Evolutionary conservation across 1,140 invertebrate genomes (phyloP).

Genomic region (Frieseomelitta varia): DNA sequence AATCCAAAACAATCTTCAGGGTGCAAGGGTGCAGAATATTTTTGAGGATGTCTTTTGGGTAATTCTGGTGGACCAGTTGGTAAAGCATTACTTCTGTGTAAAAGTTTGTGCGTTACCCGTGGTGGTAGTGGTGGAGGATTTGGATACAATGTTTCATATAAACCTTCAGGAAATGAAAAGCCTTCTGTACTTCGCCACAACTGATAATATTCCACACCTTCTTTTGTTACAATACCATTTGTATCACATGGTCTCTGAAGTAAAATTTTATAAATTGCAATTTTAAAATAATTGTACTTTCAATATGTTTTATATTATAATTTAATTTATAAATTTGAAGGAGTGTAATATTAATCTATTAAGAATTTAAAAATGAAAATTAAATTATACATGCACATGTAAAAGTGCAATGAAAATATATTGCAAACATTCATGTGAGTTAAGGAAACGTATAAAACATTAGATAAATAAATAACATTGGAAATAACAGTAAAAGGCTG

Average conservation of each 20-base stretch:
- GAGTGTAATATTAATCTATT: slow-evolving; percentile 35
- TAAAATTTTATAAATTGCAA: slow-evolving; percentile 24
- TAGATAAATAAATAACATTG: not conserved
- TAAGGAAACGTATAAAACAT: not conserved
- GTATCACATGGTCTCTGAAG: slow-evolving; percentile 68
- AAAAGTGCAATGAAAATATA: not conserved
- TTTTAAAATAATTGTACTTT: not conserved
- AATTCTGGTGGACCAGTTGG: slow-evolving; percentile 77
- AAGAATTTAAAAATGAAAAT: not conserved
- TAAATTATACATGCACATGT: not conserved
- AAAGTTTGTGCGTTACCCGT: slow-evolving; percentile 83
- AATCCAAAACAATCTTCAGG: slow-evolving; percentile 90
- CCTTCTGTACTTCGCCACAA: slow-evolving; percentile 80
- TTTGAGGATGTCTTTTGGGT: slow-evolving; percentile 82
- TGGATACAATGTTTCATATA: slow-evolving; percentile 75
- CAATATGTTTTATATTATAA: not conserved
- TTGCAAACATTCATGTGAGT: not conserved
- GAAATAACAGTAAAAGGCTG: not conserved
- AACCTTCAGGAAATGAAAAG: slow-evolving; percentile 69
- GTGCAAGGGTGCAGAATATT: slow-evolving; percentile 75
- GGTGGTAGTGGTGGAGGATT: slow-evolving; percentile 83
- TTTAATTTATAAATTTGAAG: slow-evolving; percentile 12
- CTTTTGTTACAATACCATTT: slow-evolving; percentile 69
- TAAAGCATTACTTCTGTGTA: slow-evolving; percentile 85
- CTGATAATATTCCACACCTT: slow-evolving; percentile 79